Evolutionary conservation across 2,888 invertebrate species (phyloP).

Genomic region (Parthenolecanium corni): DNA sequence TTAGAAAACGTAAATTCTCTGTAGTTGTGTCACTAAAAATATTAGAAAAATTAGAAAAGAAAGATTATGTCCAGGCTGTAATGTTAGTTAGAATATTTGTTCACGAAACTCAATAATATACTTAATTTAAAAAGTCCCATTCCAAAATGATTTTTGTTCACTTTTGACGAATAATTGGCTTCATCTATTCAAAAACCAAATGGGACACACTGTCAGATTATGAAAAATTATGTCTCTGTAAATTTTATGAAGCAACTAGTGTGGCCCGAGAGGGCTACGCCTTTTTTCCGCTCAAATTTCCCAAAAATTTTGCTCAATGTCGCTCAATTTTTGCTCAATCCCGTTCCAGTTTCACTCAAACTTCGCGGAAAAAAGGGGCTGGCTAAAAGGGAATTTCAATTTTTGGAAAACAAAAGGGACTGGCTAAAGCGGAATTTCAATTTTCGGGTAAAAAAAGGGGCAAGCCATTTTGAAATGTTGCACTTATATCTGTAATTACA

Average conservation of each 20-base stretch:
- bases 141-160: not conserved
- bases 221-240: too few species aligned
- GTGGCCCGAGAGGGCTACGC: too few species aligned
- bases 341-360: too few species aligned
- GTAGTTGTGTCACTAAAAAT: slow-evolving; percentile 60
- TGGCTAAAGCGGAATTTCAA: not conserved
- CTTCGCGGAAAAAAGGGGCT: not conserved
- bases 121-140: too few species aligned
- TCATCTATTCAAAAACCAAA: not conserved
- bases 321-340: too few species aligned
- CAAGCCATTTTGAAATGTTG: not conserved
- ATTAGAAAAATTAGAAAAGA: not conserved
- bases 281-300: too few species aligned
- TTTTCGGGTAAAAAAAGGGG: not conserved
- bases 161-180: not conserved
- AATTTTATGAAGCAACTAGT: too few species aligned
- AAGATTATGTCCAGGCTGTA: too few species aligned
- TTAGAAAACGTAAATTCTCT: slow-evolving; percentile 67
- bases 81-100: too few species aligned
- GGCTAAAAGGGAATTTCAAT: not conserved
- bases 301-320: too few species aligned
- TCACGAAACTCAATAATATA: too few species aligned
- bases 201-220: not conserved
- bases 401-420: not conserved
- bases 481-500: slow-evolving; percentile 42